Evolutionary conservation across 2,888 invertebrate species (phyloP).

Genomic region (Meiosimyza decipiens): DNA sequence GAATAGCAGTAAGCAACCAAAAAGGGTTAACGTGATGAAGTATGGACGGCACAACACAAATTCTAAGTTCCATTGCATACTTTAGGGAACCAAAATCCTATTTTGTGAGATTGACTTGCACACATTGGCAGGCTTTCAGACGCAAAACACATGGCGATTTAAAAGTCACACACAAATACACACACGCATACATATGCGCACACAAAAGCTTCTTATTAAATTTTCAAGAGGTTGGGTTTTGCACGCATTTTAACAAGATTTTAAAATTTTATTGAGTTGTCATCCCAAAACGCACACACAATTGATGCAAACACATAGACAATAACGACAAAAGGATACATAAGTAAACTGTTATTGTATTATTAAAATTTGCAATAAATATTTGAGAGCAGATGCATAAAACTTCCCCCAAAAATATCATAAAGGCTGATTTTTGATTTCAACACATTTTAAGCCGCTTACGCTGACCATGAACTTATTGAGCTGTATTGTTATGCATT

Average conservation of each 20-base stretch:
- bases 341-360: no score
- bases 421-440: no score
- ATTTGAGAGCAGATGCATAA: no score
- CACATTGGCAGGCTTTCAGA: constrained; percentile 20
- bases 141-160: constrained; percentile 2
- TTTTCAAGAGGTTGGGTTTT: constrained; percentile 6
- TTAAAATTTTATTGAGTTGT: constrained; percentile 12
- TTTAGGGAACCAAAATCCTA: constrained; percentile 9
- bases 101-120: constrained; percentile 2
- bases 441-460: no score
- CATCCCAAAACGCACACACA: no score
- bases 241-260: constrained; percentile 15
- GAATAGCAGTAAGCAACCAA: neutral
- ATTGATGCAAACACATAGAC: no score
- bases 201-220: constrained; percentile 22
- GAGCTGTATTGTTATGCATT: no score
- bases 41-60: neutral
- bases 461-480: no score
- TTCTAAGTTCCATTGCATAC: neutral
- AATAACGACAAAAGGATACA: no score
- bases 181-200: neutral
- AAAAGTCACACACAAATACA: neutral
- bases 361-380: no score
- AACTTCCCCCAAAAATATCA: no score
- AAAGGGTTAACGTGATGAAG: constrained; percentile 2